Conservation (phyloP, 2,888 invertebrate species). For the Cheilosia pagana region DNA sequence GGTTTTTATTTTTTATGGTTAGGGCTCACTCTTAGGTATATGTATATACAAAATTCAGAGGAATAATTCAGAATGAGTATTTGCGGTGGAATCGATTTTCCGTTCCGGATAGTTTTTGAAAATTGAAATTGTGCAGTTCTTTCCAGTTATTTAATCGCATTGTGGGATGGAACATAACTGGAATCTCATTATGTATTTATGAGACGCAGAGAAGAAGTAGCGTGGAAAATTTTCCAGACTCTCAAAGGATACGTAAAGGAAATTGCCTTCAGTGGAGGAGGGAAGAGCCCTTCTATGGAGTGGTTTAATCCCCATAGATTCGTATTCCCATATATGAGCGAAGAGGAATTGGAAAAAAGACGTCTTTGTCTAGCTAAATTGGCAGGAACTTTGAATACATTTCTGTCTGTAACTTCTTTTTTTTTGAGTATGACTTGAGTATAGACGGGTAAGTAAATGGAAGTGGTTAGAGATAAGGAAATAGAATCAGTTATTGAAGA, state of each 20-base stretch:
- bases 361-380: slow-evolving; percentile 8
- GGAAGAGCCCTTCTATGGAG: slow-evolving; percentile 21
- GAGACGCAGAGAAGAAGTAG: neutral
- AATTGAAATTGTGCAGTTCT: slow-evolving; percentile 55
- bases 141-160: slow-evolving; percentile 33
- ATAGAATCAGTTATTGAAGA: neutral
- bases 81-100: slow-evolving; percentile 51
- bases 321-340: neutral
- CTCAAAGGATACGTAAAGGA: slow-evolving; percentile 43
- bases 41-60: neutral
- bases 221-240: slow-evolving; percentile 4
- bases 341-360: neutral
- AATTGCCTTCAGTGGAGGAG: slow-evolving; percentile 25
- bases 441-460: neutral
- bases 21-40: neutral
- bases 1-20: neutral
- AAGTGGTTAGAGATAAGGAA: slow-evolving; percentile 1
- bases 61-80: slow-evolving; percentile 46
- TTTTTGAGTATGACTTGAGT: neutral
- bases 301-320: slow-evolving; percentile 13
- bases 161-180: slow-evolving; percentile 8
- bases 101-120: slow-evolving; percentile 38
- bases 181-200: slow-evolving; percentile 60
- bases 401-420: slow-evolving; percentile 11
- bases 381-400: slow-evolving; percentile 29